Percentiles rank a stretch among this genome's conserved stretches.
These are phyloP conservation scores for Eumaeus atala DNA, from an alignment of 1,140 invertebrate genomes.

Conservation along the genomic window DNA sequence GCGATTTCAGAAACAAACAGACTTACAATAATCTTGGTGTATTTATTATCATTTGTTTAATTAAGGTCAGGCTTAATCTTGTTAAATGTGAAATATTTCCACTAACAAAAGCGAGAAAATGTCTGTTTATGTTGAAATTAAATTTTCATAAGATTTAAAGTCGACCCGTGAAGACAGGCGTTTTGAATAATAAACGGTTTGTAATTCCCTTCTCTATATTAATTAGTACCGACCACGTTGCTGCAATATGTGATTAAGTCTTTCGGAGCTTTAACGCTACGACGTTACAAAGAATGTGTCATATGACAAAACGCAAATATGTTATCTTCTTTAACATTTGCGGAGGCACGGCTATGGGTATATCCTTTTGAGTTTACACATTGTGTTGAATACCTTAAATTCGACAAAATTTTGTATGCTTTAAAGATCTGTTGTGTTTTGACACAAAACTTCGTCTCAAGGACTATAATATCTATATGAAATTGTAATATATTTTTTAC, in stretches of 20 bases:
- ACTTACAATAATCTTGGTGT: neutral
- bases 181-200: slow-evolving; percentile 1
- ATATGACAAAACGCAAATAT: neutral
- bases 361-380: too few species aligned
- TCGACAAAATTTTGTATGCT: too few species aligned
- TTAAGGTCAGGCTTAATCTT: neutral
- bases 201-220: slow-evolving; percentile 8
- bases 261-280: slow-evolving; percentile 5
- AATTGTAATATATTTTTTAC: too few species aligned
- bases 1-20: neutral
- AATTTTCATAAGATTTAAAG: slow-evolving; percentile 7
- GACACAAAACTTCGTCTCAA: too few species aligned
- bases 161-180: neutral
- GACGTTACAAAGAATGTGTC: neutral
- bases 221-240: neutral
- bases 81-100: neutral
- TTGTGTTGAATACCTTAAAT: too few species aligned
- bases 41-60: neutral
- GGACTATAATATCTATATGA: too few species aligned
- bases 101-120: neutral
- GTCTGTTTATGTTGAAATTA: slow-evolving; percentile 5
- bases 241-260: neutral
- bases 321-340: too few species aligned
- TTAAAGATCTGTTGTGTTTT: too few species aligned
- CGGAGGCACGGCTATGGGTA: too few species aligned